Conservation (phyloP, 2,113 vertebrate species). For the Urocolius indicus region DNA sequence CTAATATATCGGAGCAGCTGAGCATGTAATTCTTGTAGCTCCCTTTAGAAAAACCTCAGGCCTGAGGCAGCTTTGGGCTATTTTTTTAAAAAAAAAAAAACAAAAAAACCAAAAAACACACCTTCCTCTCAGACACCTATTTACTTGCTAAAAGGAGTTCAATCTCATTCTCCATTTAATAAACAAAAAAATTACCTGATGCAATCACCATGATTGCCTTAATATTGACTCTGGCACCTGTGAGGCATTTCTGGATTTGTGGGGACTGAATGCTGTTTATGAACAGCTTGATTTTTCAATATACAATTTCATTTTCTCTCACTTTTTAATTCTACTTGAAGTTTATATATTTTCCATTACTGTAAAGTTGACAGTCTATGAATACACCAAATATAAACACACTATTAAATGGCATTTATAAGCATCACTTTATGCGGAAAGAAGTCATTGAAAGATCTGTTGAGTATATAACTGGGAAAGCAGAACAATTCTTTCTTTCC, state of each 20-base stretch:
- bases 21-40: neutral
- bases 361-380: constrained; percentile 1
- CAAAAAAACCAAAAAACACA: neutral
- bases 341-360: constrained; percentile 18
- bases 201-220: neutral
- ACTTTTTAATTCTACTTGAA: constrained; percentile 45
- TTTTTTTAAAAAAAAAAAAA: neutral
- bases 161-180: neutral
- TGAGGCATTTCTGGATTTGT: constrained; percentile 28
- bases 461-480: neutral
- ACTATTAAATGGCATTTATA: constrained; percentile 7
- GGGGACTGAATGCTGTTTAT: neutral
- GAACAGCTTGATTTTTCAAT: constrained; percentile 42
- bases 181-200: neutral
- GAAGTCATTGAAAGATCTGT: neutral
- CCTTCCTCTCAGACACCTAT: neutral
- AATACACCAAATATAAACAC: neutral
- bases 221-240: constrained; percentile 26
- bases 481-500: constrained; percentile 12
- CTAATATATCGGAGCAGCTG: neutral
- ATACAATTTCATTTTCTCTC: constrained; percentile 1
- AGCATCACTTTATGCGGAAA: neutral
- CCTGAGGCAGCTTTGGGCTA: neutral
- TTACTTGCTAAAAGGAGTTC: constrained; percentile 9
- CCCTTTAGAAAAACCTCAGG: neutral